Conservation (phyloP, 2,888 invertebrate species). For the Stenolophus ochropezus region DNA sequence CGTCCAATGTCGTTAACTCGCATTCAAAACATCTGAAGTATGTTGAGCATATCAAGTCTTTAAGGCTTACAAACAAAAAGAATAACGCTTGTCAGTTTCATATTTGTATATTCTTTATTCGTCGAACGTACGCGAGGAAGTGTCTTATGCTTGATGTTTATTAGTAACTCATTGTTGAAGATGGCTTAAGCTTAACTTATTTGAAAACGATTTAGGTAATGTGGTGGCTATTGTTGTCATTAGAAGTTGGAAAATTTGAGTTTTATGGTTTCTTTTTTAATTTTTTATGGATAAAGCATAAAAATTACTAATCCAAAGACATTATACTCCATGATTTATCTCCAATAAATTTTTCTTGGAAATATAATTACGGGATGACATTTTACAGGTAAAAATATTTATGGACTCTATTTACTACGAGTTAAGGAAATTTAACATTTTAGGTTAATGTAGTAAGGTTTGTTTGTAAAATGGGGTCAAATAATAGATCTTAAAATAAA, state of each 20-base stretch:
- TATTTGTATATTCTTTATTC: conserved; percentile 36
- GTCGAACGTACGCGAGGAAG: background rate
- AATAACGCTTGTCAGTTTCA: background rate
- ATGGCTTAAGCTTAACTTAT: background rate
- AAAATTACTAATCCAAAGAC: background rate
- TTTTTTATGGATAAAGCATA: background rate
- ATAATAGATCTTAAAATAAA: background rate
- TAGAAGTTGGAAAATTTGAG: conserved; percentile 7
- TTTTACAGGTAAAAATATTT: background rate
- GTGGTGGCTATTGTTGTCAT: conserved; percentile 5
- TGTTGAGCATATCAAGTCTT: conserved; percentile 25
- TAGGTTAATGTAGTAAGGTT: background rate
- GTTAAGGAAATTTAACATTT: background rate
- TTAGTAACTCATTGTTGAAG: conserved; percentile 25
- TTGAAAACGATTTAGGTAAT: conserved; percentile 30
- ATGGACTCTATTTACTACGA: background rate
- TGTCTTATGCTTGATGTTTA: conserved; percentile 16
- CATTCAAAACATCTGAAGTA: conserved; percentile 38
- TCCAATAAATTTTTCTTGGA: background rate
- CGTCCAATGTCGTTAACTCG: conserved; percentile 24
- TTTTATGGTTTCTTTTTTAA: conserved; percentile 7
- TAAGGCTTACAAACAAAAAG: conserved; percentile 35
- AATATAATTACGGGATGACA: background rate
- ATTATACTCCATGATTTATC: background rate
- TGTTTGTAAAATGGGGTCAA: background rate